Evolutionary conservation across 92 coral and sea anemone genomes (phyloP), one percentile per base, ranked within the genome.

Genomic region (Palythoa grandis): DNA sequence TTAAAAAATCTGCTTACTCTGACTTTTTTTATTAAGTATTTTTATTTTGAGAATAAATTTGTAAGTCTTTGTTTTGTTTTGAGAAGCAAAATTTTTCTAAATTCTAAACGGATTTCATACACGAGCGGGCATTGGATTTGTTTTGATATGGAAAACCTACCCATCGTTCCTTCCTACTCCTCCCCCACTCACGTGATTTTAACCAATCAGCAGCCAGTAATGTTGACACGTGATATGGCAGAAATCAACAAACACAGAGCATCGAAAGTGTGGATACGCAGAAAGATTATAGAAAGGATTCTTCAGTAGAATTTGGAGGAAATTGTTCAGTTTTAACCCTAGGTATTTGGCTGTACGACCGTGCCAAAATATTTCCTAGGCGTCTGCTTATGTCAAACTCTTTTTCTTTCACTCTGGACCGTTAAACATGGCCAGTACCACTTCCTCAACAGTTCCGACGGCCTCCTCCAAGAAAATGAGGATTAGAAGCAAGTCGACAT

Each of bases 381-480:
- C 58, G 74, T 65, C 48, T 22, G 74, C 85, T 65, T 80, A 80
- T 80, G 85, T 80, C 85, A 80, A 80, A 48, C 85, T 80, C 85
- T 80, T 80, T 80, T 80, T 80, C 74, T 89, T 38, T 83, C 90
- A 61, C 92, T 90, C 92, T 92, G 90, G 90, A 83, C 88, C 92
- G 84, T 85, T 90, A 88, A 92, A 83, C 83, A 92, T 92, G 95
- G 95, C 95, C 89, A 92, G 95, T 83, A 85, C 91, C 90, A 88
- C 85, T 92, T 87, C 90, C 94, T 70, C 90, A 76, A 86, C 95
- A 83, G 91, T 94, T 88, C 98, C 95, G 88, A 94, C 98, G 58
- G 98, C 98, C 70, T 88, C 95, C 65, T 90, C 98, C 80, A 94
- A 94, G 93, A 94, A 94, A 87, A 94, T 94, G 98, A 86, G 98